Conservation (phyloP, 2,113 vertebrate genomes). For the Anarrhichthys ocellatus region DNA sequence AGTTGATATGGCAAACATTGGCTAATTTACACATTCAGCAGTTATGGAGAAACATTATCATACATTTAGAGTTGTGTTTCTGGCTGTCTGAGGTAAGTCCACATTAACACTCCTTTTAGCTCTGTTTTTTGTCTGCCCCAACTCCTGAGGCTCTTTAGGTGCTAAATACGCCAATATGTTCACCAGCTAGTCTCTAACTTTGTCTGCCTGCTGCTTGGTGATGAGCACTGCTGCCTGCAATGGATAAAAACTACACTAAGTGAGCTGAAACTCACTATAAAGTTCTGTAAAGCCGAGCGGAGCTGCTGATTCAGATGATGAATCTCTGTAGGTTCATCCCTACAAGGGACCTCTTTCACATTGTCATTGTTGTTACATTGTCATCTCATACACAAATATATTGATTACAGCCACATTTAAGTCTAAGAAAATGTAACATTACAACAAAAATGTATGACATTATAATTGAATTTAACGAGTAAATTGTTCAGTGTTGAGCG, state of each 20-base stretch:
- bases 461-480: neutral
- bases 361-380: neutral
- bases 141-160: neutral
- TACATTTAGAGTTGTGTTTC: neutral
- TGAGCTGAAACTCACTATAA: neutral
- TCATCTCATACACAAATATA: neutral
- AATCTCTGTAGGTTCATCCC: neutral
- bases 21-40: neutral
- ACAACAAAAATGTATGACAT: neutral
- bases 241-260: neutral
- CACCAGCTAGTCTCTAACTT: neutral
- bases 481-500: neutral
- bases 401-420: neutral
- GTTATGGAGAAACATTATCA: neutral
- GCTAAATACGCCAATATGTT: neutral
- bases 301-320: neutral
- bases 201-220: neutral
- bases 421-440: neutral
- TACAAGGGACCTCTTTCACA: neutral
- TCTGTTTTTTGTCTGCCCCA: neutral
- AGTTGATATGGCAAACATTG: neutral
- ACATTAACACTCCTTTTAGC: neutral
- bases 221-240: neutral
- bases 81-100: neutral
- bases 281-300: neutral